These are phyloP conservation scores for Campylomormyrus numenius DNA, from an alignment of 2,113 vertebrate genomes.

Conservation along the genomic window DNA sequence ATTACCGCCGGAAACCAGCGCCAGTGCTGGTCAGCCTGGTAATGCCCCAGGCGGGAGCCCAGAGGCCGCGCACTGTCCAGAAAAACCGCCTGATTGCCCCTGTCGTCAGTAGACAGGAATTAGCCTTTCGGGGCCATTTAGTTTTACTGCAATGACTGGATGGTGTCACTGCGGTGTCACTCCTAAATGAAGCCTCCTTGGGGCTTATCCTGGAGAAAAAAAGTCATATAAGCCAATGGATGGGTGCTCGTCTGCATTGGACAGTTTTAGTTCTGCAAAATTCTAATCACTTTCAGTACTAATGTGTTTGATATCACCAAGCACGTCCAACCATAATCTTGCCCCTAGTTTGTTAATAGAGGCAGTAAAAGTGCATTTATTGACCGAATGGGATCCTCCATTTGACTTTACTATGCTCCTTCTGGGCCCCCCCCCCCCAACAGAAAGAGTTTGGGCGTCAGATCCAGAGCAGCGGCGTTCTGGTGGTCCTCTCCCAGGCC, in stretches of 20 bases:
- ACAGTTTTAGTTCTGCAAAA: background rate
- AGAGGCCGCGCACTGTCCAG: background rate
- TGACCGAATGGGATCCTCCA: background rate
- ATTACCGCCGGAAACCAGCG: conserved; percentile 74
- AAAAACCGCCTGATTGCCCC: background rate
- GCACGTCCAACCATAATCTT: background rate
- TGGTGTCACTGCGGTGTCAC: background rate
- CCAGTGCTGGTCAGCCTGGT: conserved; percentile 66
- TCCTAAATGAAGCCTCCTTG: background rate
- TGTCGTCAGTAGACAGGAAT: background rate
- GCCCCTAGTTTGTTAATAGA: background rate
- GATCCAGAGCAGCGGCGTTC: conserved; percentile 80
- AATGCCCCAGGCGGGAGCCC: background rate
- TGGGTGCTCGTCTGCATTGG: background rate
- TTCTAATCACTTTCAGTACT: background rate
- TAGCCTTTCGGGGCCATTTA: background rate
- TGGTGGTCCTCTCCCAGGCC: conserved; percentile 86
- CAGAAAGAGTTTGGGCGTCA: conserved; percentile 93
- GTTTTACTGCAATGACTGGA: background rate
- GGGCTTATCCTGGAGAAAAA: background rate
- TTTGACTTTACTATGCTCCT: background rate
- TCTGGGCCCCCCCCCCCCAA: background rate
- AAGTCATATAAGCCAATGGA: background rate
- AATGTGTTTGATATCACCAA: background rate
- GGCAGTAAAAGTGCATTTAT: background rate